Evolutionary conservation across 2,797 vertebrate species (phyloP), one percentile per base, ranked within the genome.

Genomic region (Melanotaenia boesemani): DNA sequence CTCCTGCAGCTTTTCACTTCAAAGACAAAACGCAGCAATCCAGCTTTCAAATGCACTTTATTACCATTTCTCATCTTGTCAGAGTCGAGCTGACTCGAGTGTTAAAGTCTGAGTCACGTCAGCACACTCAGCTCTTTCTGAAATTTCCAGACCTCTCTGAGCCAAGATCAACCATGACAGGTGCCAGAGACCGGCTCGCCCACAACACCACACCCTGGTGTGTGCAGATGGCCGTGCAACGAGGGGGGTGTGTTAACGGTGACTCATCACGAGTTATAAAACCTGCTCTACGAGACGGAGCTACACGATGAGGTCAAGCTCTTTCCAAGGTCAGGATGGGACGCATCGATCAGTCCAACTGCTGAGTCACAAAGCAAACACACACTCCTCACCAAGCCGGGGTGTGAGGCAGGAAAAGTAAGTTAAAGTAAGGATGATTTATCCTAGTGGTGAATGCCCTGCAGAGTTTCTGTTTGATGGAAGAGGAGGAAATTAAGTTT

Each of bases 151-250:
- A 55, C 56, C 20, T 37, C 11, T 22, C 18, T 10, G 6, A 34
- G 41, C 58, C 74, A 55, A 70, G 22, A 10, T 22, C n/a, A 46
- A 48, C 32, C 24, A 0, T 12, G 26, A 22, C 28, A 26, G 62
- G 30, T 73, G 76, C 74, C 80, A 72, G 57, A 73, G 30, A 34
- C 50, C 32, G 28, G 50, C 63, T 32, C 11, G 22, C 24, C 32
- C 72, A 66, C 36, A 73, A 28, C 55, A 26, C 7, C 24, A 18
- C 67, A 52, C 26, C 36, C 13, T 8, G 16, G 50, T 48, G 76
- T 30, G 5, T 73, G 69, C 84, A 91, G 88, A 92, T 93, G 90
- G 89, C 37, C 41, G 5, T 62, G 73, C 82, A 82, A 78, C 67
- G 28, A 76, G 72, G 72, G 79, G 54, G 70, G 61, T 50, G 28